Conservation (phyloP, 2,888 invertebrate genomes). For the Ramazzottius varieornatus region DNA sequence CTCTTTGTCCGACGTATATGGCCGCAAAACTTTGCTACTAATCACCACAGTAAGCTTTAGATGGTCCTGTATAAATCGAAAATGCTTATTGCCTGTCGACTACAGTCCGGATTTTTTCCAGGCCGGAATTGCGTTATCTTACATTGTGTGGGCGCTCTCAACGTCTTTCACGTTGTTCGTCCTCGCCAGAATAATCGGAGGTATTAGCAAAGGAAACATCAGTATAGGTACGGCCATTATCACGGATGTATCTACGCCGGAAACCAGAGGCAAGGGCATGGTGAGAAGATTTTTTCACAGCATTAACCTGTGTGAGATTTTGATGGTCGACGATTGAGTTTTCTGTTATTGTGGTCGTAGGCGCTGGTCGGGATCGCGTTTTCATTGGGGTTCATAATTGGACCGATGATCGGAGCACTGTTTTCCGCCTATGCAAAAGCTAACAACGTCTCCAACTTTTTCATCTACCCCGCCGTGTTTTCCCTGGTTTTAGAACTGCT, state of each 20-base stretch:
- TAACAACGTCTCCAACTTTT: conserved; percentile 35
- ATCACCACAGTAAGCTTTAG: conserved; percentile 43
- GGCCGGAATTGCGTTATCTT: conserved; percentile 58
- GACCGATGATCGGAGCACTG: conserved; percentile 73
- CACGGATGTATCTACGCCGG: conserved; percentile 57
- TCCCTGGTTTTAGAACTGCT: conserved; percentile 43
- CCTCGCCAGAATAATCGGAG: conserved; percentile 66
- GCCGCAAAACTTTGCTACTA: conserved; percentile 58
- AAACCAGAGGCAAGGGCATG: conserved; percentile 76
- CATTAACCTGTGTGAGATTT: neutral
- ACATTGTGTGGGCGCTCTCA: conserved; percentile 65
- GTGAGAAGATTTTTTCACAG: conserved; percentile 26
- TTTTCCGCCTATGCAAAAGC: conserved; percentile 40
- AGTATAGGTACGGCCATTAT: conserved; percentile 80
- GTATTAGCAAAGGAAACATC: conserved; percentile 84
- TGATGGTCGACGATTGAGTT: neutral
- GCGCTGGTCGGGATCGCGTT: conserved; percentile 91
- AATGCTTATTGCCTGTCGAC: no score
- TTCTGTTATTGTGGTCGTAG: conserved; percentile 28
- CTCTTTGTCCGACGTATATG: conserved; percentile 76
- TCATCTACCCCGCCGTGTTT: conserved; percentile 48
- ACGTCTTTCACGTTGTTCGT: conserved; percentile 67
- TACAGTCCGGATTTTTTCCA: conserved; percentile 23
- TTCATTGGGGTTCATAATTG: conserved; percentile 84
- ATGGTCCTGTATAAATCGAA: neutral